These are phyloP conservation scores for Stichodactyla mertensii DNA, from an alignment of 64 coral and sea anemone species.

Conservation along the genomic window DNA sequence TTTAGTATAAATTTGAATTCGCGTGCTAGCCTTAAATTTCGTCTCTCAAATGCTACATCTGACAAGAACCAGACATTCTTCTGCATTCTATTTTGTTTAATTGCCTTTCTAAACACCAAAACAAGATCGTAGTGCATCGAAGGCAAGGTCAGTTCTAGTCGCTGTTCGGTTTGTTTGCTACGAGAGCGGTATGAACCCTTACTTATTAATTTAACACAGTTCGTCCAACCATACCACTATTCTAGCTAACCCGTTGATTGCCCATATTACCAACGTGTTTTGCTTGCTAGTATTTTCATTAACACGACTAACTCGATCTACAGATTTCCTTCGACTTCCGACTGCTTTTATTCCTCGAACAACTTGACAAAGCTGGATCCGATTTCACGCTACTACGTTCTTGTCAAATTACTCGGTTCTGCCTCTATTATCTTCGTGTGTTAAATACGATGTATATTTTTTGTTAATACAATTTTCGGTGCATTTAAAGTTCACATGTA, in stretches of 20 bases:
- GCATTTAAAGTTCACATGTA: not conserved
- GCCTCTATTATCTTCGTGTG: not conserved
- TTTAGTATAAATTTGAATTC: not conserved
- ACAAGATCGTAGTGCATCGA: not conserved
- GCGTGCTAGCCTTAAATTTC: not conserved
- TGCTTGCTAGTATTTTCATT: conserved; percentile 1
- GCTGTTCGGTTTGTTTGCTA: not conserved
- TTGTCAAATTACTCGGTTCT: not conserved
- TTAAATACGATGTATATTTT: not conserved
- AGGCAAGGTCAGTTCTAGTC: not conserved
- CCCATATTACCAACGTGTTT: not conserved
- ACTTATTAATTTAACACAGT: not conserved
- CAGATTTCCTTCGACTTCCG: not conserved
- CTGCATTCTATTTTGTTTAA: not conserved
- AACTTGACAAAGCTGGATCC: not conserved
- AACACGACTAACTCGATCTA: not conserved
- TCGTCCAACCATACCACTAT: not conserved
- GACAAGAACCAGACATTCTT: not conserved
- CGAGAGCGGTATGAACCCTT: not conserved
- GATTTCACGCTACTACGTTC: not conserved
- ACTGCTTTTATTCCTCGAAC: not conserved
- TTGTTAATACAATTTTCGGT: not conserved
- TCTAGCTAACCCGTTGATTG: conserved; percentile 6
- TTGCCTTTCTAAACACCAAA: not conserved
- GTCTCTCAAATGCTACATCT: not conserved